These are phyloP conservation scores for Portunus trituberculatus DNA, from an alignment of 1,140 invertebrate genomes.

Conservation along the genomic window DNA sequence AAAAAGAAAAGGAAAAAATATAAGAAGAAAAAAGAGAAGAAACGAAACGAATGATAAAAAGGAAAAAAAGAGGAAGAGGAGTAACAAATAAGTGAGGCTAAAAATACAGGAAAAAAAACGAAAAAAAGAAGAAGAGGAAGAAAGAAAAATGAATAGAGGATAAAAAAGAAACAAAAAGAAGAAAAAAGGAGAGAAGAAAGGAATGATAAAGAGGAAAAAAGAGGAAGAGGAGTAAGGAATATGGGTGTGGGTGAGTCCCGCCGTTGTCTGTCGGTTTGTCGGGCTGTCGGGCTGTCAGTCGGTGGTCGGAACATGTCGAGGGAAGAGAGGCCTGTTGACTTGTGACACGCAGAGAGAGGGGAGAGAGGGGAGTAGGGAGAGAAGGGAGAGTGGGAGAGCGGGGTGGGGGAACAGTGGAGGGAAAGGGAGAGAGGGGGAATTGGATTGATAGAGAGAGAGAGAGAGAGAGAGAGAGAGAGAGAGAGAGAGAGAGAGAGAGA, in stretches of 20 bases:
- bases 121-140: too few species aligned
- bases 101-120: too few species aligned
- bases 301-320: background rate
- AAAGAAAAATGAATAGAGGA: too few species aligned
- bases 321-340: constrained; percentile 6
- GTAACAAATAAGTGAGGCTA: too few species aligned
- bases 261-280: background rate
- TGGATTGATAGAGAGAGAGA: background rate
- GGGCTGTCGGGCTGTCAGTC: constrained; percentile 6
- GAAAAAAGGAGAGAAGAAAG: too few species aligned
- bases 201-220: too few species aligned
- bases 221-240: too few species aligned
- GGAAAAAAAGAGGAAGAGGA: too few species aligned
- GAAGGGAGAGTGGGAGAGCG: background rate
- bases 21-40: too few species aligned
- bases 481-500: constrained; percentile 41
- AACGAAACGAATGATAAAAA: too few species aligned
- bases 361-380: background rate
- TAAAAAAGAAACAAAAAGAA: too few species aligned
- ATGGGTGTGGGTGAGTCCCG: background rate
- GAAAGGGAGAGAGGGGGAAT: background rate
- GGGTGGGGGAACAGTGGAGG: background rate
- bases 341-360: background rate
- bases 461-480: constrained; percentile 25
- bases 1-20: too few species aligned